Evolutionary conservation across 2,888 invertebrate species (phyloP).

Genomic region (Limnephilus rhombicus): DNA sequence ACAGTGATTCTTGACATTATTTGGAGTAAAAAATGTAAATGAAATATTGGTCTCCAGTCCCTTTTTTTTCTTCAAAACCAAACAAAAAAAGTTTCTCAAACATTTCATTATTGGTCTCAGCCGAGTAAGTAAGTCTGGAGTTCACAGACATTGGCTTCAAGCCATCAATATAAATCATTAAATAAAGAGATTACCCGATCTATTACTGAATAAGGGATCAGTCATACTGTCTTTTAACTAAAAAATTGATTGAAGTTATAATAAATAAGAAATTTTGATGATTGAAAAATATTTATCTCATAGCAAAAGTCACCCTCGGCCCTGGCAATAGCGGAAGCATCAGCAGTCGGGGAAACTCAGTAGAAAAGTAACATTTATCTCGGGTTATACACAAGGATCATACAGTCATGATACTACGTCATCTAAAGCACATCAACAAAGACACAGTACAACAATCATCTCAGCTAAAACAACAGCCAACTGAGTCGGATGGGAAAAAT

Average conservation of each 20-base stretch:
- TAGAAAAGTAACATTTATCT: conserved; percentile 65
- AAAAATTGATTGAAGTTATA: not conserved
- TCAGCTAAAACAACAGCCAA: conserved; percentile 42
- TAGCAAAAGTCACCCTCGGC: conserved; percentile 2
- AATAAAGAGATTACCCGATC: too few species aligned
- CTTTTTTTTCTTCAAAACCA: too few species aligned
- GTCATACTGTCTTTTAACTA: not conserved
- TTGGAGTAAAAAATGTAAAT: too few species aligned
- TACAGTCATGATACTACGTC: conserved; percentile 21
- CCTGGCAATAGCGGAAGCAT: conserved; percentile 58
- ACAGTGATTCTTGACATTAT: too few species aligned
- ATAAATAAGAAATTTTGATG: not conserved
- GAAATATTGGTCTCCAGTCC: too few species aligned
- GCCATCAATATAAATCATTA: too few species aligned
- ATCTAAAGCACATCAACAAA: conserved; percentile 46
- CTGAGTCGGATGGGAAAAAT: conserved; percentile 1
- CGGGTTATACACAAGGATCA: not conserved
- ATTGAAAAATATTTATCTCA: conserved; percentile 15
- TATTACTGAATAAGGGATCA: too few species aligned
- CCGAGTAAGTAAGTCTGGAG: too few species aligned
- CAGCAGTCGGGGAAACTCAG: conserved; percentile 65
- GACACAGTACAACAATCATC: conserved; percentile 39
- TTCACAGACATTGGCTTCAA: too few species aligned
- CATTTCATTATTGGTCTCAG: too few species aligned
- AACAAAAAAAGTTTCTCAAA: too few species aligned